phyloP scores from a whole-genome alignment of 2,113 vertebrate genomes.

The Campylorhamphus procurvoides region DNA sequence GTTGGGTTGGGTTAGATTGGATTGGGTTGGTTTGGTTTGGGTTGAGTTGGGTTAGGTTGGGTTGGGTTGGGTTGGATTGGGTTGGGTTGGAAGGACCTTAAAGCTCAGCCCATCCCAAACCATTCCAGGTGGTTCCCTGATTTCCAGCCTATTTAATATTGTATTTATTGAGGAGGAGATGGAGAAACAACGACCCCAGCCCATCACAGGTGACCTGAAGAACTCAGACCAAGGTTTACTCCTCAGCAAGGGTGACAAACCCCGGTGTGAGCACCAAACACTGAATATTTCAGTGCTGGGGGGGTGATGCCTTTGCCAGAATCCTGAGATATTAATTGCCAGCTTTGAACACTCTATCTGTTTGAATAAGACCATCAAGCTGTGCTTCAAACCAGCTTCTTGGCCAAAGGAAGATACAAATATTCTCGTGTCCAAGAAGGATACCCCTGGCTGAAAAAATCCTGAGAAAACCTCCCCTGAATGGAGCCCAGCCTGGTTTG shows the following conservation, averaged over 20 bases:
- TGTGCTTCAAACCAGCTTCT: background rate
- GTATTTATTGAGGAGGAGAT: rapidly evolving
- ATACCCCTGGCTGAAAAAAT: background rate
- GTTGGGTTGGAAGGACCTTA: background rate
- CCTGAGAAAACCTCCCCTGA: background rate
- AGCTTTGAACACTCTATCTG: rapidly evolving
- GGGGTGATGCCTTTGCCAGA: background rate
- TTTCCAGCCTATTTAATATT: background rate
- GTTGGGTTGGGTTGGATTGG: background rate
- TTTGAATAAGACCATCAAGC: background rate
- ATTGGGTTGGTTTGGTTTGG: no score
- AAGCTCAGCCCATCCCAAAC: background rate
- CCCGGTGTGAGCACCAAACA: rapidly evolving
- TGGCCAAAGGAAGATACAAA: background rate
- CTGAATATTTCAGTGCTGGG: background rate
- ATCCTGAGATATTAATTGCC: background rate
- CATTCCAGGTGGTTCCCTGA: background rate
- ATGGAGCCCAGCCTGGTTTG: background rate
- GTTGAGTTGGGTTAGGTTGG: background rate
- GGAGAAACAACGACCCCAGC: background rate
- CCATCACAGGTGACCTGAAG: background rate
- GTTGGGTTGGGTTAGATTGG: no score
- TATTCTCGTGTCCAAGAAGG: background rate
- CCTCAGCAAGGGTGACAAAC: background rate
- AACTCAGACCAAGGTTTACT: rapidly evolving